A percentile compares a stretch with the other conserved stretches of the same genome.
Conservation (phyloP, 2,113 vertebrate genomes). For the Ia io region DNA sequence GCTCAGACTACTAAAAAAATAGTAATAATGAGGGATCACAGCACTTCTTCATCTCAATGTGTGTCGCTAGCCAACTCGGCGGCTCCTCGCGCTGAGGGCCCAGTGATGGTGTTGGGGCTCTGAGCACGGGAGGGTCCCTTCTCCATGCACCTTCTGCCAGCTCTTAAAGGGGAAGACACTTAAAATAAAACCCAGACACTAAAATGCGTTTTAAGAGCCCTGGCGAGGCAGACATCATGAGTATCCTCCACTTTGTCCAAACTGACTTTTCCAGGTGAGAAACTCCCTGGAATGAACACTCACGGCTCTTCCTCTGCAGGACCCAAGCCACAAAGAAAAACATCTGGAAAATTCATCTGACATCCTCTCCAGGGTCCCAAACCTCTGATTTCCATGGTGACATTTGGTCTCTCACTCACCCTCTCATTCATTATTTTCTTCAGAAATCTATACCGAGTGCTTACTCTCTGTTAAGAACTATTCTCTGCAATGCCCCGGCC, state of each 20-base stretch:
- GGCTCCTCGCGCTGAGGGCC: fast-evolving
- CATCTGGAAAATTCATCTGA: neutral
- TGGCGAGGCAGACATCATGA: neutral
- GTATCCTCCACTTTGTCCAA: fast-evolving
- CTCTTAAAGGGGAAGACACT: neutral
- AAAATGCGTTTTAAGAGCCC: neutral
- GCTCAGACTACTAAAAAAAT: neutral
- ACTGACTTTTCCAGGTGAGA: neutral
- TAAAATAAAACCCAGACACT: neutral
- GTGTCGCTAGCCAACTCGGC: fast-evolving
- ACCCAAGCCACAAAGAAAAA: neutral
- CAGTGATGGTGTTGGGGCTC: neutral
- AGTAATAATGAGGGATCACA: fast-evolving
- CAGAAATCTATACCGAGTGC: neutral
- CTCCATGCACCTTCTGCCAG: fast-evolving
- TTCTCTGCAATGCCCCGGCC: neutral
- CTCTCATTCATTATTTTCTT: neutral
- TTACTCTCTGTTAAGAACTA: neutral
- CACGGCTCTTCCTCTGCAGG: neutral
- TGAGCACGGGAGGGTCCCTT: fast-evolving
- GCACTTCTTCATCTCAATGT: neutral
- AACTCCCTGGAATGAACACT: neutral
- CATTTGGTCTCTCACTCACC: neutral
- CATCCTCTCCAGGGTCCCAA: neutral
- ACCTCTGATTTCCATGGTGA: neutral